Percentiles rank a stretch among this genome's conserved stretches.
Conservation (phyloP, 2,888 invertebrate genomes). For the Drosophila rubida region DNA sequence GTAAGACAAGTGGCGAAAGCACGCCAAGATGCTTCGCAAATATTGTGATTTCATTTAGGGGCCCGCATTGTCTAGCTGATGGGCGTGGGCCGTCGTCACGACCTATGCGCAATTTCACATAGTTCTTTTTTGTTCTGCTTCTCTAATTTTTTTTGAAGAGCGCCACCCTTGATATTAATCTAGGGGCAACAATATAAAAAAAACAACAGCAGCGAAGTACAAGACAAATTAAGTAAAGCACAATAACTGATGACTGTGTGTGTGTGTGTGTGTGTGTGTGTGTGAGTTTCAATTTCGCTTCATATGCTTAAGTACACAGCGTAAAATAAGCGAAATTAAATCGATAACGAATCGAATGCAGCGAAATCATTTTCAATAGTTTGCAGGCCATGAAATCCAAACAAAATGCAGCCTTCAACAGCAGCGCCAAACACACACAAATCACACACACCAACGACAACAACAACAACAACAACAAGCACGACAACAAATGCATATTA, state of each 20-base stretch:
- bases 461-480: conserved; percentile 26
- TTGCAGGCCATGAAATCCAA: conserved; percentile 66
- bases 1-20: conserved; percentile 5
- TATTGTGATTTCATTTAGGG: conserved; percentile 64
- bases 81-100: background rate
- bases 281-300: conserved; percentile 34
- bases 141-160: too few species aligned
- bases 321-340: conserved; percentile 40
- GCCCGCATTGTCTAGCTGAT: conserved; percentile 12
- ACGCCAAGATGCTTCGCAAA: conserved; percentile 50
- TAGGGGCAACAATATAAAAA: background rate
- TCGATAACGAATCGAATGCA: conserved; percentile 51
- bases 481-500: too few species aligned
- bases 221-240: background rate
- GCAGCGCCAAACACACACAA: conserved; percentile 38
- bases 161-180: conserved; percentile 8
- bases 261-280: conserved; percentile 1
- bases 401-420: conserved; percentile 64
- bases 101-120: conserved; percentile 29
- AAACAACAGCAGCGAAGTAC: background rate
- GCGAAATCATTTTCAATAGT: conserved; percentile 57
- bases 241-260: too few species aligned
- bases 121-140: conserved; percentile 11
- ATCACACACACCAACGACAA: too few species aligned
- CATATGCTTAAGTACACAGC: conserved; percentile 59